Base-by-base conservation (phyloP, 2,113 vertebrate genomes). In the Charina bottae region DNA sequence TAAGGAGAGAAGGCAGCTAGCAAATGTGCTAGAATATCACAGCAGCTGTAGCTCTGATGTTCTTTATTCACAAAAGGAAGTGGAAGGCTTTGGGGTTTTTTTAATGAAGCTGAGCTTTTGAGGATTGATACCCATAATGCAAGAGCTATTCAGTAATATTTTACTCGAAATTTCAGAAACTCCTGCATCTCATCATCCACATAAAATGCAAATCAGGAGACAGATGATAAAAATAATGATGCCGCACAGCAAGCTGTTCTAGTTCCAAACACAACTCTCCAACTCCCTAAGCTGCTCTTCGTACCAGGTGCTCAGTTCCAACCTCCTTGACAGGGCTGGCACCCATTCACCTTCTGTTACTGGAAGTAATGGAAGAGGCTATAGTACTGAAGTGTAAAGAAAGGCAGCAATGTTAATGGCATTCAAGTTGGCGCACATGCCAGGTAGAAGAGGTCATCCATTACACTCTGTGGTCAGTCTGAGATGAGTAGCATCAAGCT, bases 401-500 rank as follows among this genome's bases (percentile, higher is more conserved):
- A 62, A 89, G 53, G 78, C 53, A 85, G 86, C 46, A 9, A 54
- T n/a, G 28, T 87, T 56, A 87, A 83, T 28, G 58, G 49, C 26
- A 37, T 68, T 85, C 72, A 46, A 12, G 24, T 33, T 56, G 53
- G 60, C 89, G 88, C 26, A n/a, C 17, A 55, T 42, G 85, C 85
- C 90, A 89, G 24, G 60, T 58, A 60, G 53, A 33, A 24, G 68
- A 88, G 10, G 49, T 89, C 78, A 92, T 64, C 58, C n/a, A 12
- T 89, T 87, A 49, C 33, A 15, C n/a, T n/a, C 37, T 87, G 33
- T 54, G 4, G 28, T 85, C 42, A 28, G 37, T 90, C 1, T 88
- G 42, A 33, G 90, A 88, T 1, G 6, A 83, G 91, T 72, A 28
- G 6, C 0, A 23, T 96, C 94, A 98, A 2, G 97, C 97, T 86